These are phyloP conservation scores for Ashinkailepas kermadecensis DNA, from an alignment of 2,888 invertebrate species.

Conservation along the genomic window DNA sequence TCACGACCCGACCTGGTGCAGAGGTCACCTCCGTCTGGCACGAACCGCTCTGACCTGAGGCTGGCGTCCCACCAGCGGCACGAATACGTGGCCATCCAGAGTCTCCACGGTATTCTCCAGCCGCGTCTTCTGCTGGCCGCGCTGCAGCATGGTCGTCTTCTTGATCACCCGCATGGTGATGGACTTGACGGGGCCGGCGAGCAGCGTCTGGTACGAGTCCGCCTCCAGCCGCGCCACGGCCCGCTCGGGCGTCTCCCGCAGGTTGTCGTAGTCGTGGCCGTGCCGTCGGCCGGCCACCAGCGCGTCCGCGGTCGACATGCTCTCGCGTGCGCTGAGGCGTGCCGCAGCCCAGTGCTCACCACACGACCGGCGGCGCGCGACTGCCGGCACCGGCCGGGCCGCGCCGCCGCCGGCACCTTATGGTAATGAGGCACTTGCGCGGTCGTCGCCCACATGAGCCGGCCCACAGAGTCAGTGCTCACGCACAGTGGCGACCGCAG, in stretches of 20 bases:
- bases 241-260: neutral
- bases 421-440: too few species aligned
- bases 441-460: too few species aligned
- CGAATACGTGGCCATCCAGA: neutral
- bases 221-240: neutral
- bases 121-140: constrained; percentile 31
- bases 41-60: neutral
- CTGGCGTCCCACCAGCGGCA: neutral
- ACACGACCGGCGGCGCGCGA: too few species aligned
- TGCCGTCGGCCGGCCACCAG: neutral
- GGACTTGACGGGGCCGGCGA: constrained; percentile 32
- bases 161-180: constrained; percentile 33
- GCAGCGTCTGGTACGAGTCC: neutral
- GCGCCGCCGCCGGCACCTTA: too few species aligned
- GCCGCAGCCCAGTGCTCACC: too few species aligned
- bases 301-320: neutral
- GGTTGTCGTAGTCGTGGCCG: neutral
- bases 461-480: too few species aligned
- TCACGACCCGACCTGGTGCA: neutral
- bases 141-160: constrained; percentile 33
- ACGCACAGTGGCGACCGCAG: too few species aligned
- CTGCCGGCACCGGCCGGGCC: too few species aligned
- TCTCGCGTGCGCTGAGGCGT: neutral
- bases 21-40: neutral
- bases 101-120: neutral